phyloP scores from a whole-genome alignment of 2,113 vertebrate genomes.

The Brachyhypopomus gauderio region DNA sequence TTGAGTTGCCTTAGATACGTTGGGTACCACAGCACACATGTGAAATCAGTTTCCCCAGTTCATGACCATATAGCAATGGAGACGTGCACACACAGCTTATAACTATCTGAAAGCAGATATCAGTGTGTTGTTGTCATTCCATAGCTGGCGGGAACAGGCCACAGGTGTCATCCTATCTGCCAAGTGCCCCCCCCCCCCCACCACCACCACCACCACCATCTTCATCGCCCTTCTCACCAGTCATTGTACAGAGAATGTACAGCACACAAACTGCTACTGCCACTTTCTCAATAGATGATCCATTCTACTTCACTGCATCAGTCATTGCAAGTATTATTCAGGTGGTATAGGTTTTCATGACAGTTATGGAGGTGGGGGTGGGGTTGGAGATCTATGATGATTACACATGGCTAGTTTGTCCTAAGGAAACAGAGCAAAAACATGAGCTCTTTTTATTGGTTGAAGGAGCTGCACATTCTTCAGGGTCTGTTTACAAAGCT shows the following conservation, averaged over 20 bases:
- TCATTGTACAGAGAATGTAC: neutral
- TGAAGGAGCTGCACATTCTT: conserved; percentile 16
- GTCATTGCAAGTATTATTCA: conserved; percentile 15
- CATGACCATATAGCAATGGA: neutral
- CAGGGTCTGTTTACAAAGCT: conserved; percentile 32
- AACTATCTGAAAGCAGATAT: neutral
- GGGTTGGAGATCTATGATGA: too few relatives aligned
- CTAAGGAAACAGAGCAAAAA: neutral
- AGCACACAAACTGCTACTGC: neutral
- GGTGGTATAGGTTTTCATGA: neutral
- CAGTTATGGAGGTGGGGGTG: too few relatives aligned
- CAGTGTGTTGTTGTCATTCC: neutral
- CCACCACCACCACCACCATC: neutral
- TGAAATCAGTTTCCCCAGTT: neutral
- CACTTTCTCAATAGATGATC: neutral
- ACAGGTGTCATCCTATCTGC: conserved; percentile 17
- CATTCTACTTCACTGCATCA: neutral
- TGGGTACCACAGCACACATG: neutral
- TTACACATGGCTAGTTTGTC: neutral
- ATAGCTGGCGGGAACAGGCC: neutral
- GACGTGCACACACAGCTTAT: neutral
- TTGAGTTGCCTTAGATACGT: too few relatives aligned
- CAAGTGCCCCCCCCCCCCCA: neutral
- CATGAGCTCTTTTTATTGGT: neutral
- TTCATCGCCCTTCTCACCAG: neutral